Evolutionary conservation across 2,888 invertebrate species (phyloP), one percentile per base, ranked within the genome.

Genomic region (Polydrusus cervinus): DNA sequence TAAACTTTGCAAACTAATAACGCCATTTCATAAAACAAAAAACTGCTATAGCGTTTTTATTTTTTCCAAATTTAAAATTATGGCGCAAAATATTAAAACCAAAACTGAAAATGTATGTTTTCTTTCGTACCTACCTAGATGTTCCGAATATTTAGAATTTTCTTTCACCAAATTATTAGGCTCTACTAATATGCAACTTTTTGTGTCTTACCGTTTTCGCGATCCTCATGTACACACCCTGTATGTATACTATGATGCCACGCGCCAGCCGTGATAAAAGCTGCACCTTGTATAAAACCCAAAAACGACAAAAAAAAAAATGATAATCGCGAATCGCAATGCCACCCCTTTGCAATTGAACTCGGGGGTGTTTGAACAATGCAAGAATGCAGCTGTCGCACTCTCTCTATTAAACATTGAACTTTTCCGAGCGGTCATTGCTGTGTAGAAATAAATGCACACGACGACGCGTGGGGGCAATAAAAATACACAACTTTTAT

Each of bases 251-350:
- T 25, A 25, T 3, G 1, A 25, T 1, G 25, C 34, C 43, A 43
- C 10, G 43, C 43, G 10, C n/a, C 9, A 6, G 43, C 43, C 43
- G 10, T n/a, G 9, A 43, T 11, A 51, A 10, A 20, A 30, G 18
- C 8, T 65, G 55, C 65, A 71, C 65, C 57, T 71, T 71, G 65
- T 71, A 49, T 25, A 14, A 38, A 18, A 25, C 53, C n/a, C 25
- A 20, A 51, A 64, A 61, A 51, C 20, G 30, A 13, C 18, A 20
- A 51, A 51, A n/a, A 47, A 62, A 71, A 60, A 62, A 69, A 57
- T 68, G 64, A 74, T 74, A 53, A 69, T 74, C 62, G 74, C 74
- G 74, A 65, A 67, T 74, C 70, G 47, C 67, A 25, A 14, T 25
- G 65, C 74, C 57, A 65, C 70, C 70, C 70, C 62, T 57, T 68